Base-by-base conservation (phyloP, 2,888 invertebrate genomes). In the Archaeoteleia sp. region DNA sequence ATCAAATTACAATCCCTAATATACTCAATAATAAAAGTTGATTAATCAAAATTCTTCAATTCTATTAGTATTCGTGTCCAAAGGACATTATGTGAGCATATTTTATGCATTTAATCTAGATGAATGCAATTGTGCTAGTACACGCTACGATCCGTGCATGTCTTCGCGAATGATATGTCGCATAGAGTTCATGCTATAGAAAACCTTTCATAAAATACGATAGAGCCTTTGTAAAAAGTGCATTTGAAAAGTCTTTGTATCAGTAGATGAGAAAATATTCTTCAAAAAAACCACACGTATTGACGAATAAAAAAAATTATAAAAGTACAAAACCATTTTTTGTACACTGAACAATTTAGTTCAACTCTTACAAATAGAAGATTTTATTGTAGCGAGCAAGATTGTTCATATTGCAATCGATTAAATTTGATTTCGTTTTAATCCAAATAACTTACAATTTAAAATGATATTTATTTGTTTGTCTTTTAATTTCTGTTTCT, bases 201-300 rank as follows among this genome's bases (percentile, higher is more conserved):
- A 60, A 48, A 37, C 55, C 53, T 49, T 55, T 57, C 60, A 65
- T 61, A 58, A 65, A 46, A 58, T 61, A 62, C 45, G 39, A 63
- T 51, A 57, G 45, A 51, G 71, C 74, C 75, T 79, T 76, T 76
- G 77, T 75, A 74, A 75, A 82, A 79, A 77, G 74, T 66, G 74
- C 78, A 78, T 78, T 79, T 79, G 76, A 79, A 78, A 73, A 74
- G 76, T 66, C 74, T 74, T 69, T 71, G 75, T 75, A 77, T 77
- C 72, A 75, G 69, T 70, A 65, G 69, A 72, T 71, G 73, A 76
- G 73, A 75, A 71, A 78, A 74, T 77, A 71, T 75, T 71, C 42
- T 42, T 60, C 35, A 45, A 53, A 51, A 55, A 65, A 54, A 62
- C 39, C 49, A 35, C 48, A 58, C 37, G 48, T 30, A 65, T 39